Conservation (phyloP, 1,140 invertebrate genomes). For the Drosophila cardini region DNA sequence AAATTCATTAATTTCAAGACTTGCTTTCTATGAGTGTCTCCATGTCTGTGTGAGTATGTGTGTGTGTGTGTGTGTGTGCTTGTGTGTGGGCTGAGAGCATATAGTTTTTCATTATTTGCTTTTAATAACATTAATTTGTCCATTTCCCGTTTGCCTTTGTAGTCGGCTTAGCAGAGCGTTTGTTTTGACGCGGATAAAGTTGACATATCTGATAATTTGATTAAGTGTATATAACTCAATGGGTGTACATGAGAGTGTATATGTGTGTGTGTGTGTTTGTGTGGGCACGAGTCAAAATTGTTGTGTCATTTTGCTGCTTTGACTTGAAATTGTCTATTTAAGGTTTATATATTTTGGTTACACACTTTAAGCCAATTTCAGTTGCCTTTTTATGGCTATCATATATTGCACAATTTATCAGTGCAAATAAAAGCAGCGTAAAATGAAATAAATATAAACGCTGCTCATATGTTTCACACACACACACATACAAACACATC, state of each 20-base stretch:
- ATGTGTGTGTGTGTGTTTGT: constrained; percentile 20
- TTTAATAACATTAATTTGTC: constrained; percentile 80
- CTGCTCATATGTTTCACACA: constrained; percentile 72
- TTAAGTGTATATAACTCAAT: constrained; percentile 55
- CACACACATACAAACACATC: constrained; percentile 22
- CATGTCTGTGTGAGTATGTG: constrained; percentile 33
- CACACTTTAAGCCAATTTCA: constrained; percentile 67
- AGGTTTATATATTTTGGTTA: constrained; percentile 37
- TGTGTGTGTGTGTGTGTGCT: constrained; percentile 34
- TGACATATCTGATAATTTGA: constrained; percentile 78
- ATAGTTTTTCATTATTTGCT: constrained; percentile 66
- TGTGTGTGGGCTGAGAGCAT: constrained; percentile 15
- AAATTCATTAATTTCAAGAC: constrained; percentile 74
- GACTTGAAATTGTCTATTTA: constrained; percentile 55
- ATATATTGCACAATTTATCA: constrained; percentile 81
- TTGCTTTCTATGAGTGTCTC: not conserved
- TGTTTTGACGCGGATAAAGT: constrained; percentile 74
- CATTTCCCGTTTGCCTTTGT: constrained; percentile 59
- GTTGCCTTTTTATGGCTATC: constrained; percentile 67
- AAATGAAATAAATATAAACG: constrained; percentile 77
- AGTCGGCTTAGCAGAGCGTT: constrained; percentile 59
- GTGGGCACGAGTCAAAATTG: constrained; percentile 58
- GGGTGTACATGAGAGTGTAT: constrained; percentile 4
- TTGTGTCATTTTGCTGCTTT: constrained; percentile 57
- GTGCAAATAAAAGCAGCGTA: constrained; percentile 71